Base-by-base conservation (phyloP, 2,113 vertebrate species). In the Psophia crepitans region DNA sequence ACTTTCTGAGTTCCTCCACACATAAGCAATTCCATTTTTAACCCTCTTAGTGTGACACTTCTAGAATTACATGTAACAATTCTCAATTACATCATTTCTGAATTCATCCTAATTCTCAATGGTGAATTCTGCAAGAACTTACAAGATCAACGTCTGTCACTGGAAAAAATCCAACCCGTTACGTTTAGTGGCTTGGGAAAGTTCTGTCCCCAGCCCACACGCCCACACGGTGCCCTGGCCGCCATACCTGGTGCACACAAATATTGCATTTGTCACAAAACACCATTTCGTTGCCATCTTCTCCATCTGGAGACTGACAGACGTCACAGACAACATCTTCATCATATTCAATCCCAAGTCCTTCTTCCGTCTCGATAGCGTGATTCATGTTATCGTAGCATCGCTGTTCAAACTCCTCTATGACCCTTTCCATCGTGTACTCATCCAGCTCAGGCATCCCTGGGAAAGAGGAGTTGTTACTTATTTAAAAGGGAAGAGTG, bases 231-330 rank as follows among this genome's bases (percentile, higher is more conserved):
- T 8, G 22, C 39, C 37, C 30, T 30, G 56, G 27, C 64, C 2
- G 11, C 74, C 90, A 5, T 97, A 99, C 99, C 99, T 99, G 99
- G 95, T 99, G 99, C 61, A 99, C 99, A 4, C 99, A 99, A 91
- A 99, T 99, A 98, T 99, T 99, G 98, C 99, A 99, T 93, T 99
- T 99, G 98, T 99, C 99, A 77, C 99, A 99, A 97, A 99, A 99
- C 76, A 99, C 99, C 99, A 99, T 99, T 97, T 99, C 99, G 3
- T 99, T 99, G 97, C 99, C 99, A 5, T 99, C 99, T 96, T 99
- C 99, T 1, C 99, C 99, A 8, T 99, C 99, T 5, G 99, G 99
- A 14, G 99, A 99, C 97, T 99, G 99, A 82, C 99, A 99, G 46
- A 99, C 99, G 1, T 99, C 99, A 12, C 99, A 99, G 43, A 99